Evolutionary conservation across 2,113 vertebrate genomes (phyloP), one percentile per base, ranked within the genome.

Genomic region (Cervus canadensis): DNA sequence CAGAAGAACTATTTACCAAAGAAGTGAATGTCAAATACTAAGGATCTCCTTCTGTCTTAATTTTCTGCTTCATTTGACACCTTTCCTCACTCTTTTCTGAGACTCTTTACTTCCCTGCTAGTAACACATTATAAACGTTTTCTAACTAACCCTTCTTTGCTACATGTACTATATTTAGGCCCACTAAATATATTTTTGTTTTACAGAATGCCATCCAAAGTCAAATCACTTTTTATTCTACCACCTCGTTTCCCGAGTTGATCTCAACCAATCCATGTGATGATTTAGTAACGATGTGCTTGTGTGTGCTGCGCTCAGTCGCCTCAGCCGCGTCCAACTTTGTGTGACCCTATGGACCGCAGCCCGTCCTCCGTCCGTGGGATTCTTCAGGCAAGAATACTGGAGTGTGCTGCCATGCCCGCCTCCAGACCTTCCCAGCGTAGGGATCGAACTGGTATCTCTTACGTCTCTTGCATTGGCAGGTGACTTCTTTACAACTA

Each of bases 251-350:
- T 74, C 19, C 12, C 33, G 48, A 82, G 15, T 3, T 60, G 11
- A 62, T 43, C 30, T 26, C 62, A 83, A 50, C 12, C 14, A 79
- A 94, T 26, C 26, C 19, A 33, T 57, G 13, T 3, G 10, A n/a
- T 40, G 48, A 78, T 83, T 45, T 78, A 78, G 56, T 33, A 30
- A 33, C 3, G 26, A 26, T 88, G 30, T 92, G 30, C 7, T 87
- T 60, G 81, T 60, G 56, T 71, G 64, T 40, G 19, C n/a, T 12
- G 2, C 0, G 2, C 19, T 71, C 40, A 71, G 9, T 71, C 0
- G 0, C n/a, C n/a, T 71, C n/a, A 40, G 19, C 23, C 5, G 0
- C 23, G 17, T 71, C 23, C 67, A 40, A 12, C 10, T 71, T 40
- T 71, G n/a, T 71, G n/a, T 23, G 67, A 23, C 67, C 19, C 5